Base-by-base conservation (phyloP, 1,140 invertebrate genomes). In the Mamestra configurata region DNA sequence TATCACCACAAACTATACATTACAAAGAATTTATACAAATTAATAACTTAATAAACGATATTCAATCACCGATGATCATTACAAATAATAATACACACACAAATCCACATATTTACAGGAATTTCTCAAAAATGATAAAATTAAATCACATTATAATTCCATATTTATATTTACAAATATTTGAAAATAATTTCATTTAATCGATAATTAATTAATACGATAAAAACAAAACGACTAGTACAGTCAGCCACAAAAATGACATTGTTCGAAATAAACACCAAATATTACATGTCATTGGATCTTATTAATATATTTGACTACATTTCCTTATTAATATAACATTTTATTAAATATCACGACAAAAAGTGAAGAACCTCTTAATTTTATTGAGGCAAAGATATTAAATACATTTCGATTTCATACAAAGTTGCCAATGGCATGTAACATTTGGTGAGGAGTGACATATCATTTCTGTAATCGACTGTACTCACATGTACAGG, bases 31-130 rank as follows among this genome's bases (percentile, higher is more conserved):
- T 77, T 77, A 77, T 77, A 77, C 75, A 77, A 76, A 76, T n/a
- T n/a, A n/a, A n/a, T 76, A 70, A 79, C 66, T 71, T 79, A 72
- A 72, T 79, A 80, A 49, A 77, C 37, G 53, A 77, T 80, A 76
- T 35, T 77, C 61, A 59, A 83, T 79, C 53, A 82, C 78, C 79
- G 79, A 87, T 70, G 66, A 49, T 70, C 40, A 46, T 87, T 81
- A 81, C 79, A 84, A 79, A 90, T 87, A 91, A 88, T 88, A 88
- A 87, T 81, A 92, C 89, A 90, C 88, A 80, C 76, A 86, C 88
- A 90, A 88, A 92, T 89, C 89, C 88, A 94, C 88, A 92, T 92
- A 94, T 94, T 91, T 94, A 93, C 92, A 93, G 84, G 79, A 71
- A 22, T 57, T 84, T 90, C 88, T 85, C 66, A 86, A 86, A 85